Evolutionary conservation across 2,113 vertebrate species (phyloP).

Genomic region (Saimiri boliviensis): DNA sequence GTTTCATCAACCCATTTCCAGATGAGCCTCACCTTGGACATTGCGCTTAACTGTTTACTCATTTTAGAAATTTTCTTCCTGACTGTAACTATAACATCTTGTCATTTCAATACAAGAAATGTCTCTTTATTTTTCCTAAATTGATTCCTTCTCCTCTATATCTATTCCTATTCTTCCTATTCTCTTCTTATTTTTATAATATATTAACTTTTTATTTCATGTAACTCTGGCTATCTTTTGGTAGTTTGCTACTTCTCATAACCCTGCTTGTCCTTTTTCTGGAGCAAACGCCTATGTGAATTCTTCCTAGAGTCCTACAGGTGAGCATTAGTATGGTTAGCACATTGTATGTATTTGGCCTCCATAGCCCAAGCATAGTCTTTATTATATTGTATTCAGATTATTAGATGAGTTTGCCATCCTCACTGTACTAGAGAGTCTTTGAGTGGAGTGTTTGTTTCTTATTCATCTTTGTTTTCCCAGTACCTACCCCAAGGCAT

Average conservation of each 20-base stretch:
- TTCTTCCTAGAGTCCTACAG: background rate
- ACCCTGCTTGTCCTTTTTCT: background rate
- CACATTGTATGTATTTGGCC: background rate
- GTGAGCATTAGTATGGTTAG: background rate
- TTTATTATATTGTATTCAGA: conserved; percentile 6
- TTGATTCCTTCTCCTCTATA: background rate
- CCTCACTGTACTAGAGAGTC: background rate
- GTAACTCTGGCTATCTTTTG: background rate
- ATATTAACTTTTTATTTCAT: background rate
- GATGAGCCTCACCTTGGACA: background rate
- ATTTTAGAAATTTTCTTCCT: conserved; percentile 5
- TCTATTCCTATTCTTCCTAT: background rate
- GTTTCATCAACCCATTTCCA: background rate
- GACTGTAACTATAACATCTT: background rate
- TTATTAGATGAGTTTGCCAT: background rate
- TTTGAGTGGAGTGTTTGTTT: background rate
- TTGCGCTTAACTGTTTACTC: background rate
- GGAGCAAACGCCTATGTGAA: background rate
- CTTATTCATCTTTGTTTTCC: background rate
- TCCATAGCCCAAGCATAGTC: background rate
- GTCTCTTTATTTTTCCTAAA: background rate
- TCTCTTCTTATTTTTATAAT: background rate
- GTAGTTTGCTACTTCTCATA: background rate
- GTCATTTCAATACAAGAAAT: background rate
- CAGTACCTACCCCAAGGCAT: background rate